These are phyloP conservation scores for Strigamia transsilvanica DNA, from an alignment of 2,888 invertebrate genomes.

Conservation along the genomic window DNA sequence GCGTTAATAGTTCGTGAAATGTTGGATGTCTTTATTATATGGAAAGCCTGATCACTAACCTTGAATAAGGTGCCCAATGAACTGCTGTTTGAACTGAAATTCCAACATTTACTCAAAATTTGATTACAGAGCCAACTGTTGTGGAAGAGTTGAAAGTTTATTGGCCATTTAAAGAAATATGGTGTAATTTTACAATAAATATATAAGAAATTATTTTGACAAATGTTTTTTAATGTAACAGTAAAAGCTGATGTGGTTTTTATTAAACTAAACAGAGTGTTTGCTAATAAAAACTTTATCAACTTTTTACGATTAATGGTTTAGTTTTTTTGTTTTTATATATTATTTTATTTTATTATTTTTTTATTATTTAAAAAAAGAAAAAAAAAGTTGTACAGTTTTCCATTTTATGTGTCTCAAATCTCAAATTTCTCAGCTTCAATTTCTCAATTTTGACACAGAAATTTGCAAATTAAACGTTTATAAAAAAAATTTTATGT, in stretches of 20 bases:
- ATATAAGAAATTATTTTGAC: slow-evolving; percentile 55
- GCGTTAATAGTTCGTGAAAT: background rate
- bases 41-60: background rate
- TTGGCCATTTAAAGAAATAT: slow-evolving; percentile 13
- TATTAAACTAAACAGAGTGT: slow-evolving; percentile 44
- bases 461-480: slow-evolving; percentile 45
- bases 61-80: no score
- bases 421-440: slow-evolving; percentile 24
- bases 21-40: background rate
- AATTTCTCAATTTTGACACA: slow-evolving; percentile 35
- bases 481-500: slow-evolving; percentile 43
- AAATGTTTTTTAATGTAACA: slow-evolving; percentile 54
- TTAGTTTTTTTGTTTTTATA: slow-evolving; percentile 2
- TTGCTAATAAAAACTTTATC: slow-evolving; percentile 58
- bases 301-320: slow-evolving; percentile 55
- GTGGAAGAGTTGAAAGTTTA: slow-evolving; percentile 34
- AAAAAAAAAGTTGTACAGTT: slow-evolving; percentile 67
- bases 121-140: slow-evolving; percentile 29
- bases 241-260: slow-evolving; percentile 11
- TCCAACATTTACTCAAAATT: background rate
- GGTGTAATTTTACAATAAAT: slow-evolving; percentile 8
- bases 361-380: slow-evolving; percentile 68
- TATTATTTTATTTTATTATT: slow-evolving; percentile 42
- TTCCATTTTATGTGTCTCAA: slow-evolving; percentile 37
- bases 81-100: slow-evolving; percentile 6